phyloP scores from a whole-genome alignment of 2,888 invertebrate genomes.

The Tinea pellionella region DNA sequence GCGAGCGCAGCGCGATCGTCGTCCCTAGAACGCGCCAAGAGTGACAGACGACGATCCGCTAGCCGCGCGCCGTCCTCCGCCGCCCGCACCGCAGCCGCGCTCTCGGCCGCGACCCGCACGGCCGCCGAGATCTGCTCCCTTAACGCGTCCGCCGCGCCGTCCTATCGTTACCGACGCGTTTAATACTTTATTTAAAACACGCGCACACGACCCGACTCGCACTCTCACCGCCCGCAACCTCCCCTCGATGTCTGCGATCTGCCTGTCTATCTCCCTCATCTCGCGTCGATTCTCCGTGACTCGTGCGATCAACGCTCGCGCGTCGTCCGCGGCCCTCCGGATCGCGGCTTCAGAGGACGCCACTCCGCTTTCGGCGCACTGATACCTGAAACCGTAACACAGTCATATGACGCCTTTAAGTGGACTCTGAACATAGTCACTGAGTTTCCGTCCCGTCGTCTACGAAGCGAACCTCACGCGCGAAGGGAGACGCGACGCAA shows the following conservation, averaged over 20 bases:
- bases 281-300: neutral
- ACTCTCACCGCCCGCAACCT: neutral
- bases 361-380: no score
- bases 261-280: neutral
- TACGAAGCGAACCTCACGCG: no score
- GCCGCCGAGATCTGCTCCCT: neutral
- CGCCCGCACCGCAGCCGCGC: neutral
- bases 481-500: no score
- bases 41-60: neutral
- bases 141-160: slow-evolving; percentile 62
- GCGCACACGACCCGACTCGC: no score
- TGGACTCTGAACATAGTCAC: no score
- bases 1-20: neutral
- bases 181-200: neutral
- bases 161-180: slow-evolving; percentile 47
- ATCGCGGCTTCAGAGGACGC: no score
- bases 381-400: no score
- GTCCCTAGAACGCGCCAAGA: neutral
- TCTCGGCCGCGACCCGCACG: neutral
- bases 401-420: no score
- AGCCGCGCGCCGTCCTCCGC: neutral
- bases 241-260: neutral
- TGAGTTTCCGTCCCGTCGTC: no score
- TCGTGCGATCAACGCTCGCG: neutral
- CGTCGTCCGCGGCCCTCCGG: neutral